Evolutionary conservation across 2,797 vertebrate species (phyloP), one percentile per base, ranked within the genome.

Genomic region (Arctocebus calabarensis): DNA sequence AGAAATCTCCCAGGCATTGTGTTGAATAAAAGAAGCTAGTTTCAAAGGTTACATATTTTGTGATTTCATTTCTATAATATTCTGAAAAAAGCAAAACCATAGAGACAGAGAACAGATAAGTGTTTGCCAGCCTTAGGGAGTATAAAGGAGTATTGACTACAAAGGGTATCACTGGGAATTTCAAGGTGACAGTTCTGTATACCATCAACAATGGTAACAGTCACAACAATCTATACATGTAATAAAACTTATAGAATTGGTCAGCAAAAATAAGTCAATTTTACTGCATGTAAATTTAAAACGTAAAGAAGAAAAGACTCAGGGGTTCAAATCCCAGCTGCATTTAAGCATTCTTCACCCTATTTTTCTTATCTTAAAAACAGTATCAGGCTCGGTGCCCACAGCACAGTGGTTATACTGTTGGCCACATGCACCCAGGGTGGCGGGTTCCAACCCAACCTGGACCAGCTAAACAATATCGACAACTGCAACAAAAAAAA

Each of bases 281-380:
- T 73, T 78, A 82, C 23, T 90, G 37, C 45, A 92, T 12, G 1
- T 74, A 75, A 81, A 86, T 25, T 48, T 94, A 62, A 73, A 74
- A 91, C 57, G 70, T 71, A 84, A 88, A 83, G 55, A 59, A 48
- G 70, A 91, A 93, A 89, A 78, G 61, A 71, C 52, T 43, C n/a
- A 79, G 40, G 62, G 11, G 5, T 55, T 91, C 88, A 84, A 84
- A 91, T 25, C 27, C 34, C 27, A 79, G 52, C 2, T 88, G 23
- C 57, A 82, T 8, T 37, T 75, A 55, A 45, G 17, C 79, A 74
- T 40, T 59, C 23, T 88, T 55, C 45, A 66, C 23, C 17, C 32
- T 70, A 83, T 34, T 94, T 57, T 90, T 68, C 62, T 84, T 7
- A 29, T 64, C 68, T 73, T 81, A n/a, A 94, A 86, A 74, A 66